phyloP scores from a whole-genome alignment of 2,888 invertebrate genomes.

The Molanna angustata region DNA sequence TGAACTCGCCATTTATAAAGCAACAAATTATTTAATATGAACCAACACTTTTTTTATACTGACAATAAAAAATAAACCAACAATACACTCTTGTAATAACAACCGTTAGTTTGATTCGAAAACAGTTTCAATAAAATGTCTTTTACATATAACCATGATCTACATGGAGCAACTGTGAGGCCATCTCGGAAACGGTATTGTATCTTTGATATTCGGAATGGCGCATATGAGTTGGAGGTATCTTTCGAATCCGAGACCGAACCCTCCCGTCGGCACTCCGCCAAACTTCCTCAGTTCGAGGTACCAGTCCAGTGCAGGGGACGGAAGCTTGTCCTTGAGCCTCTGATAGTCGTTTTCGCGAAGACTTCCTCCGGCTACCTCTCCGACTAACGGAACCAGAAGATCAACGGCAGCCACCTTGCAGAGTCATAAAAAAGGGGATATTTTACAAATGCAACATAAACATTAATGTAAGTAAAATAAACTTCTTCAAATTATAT shows the following conservation, averaged over 20 bases:
- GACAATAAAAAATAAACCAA: too few relatives aligned
- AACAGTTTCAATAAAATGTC: too few relatives aligned
- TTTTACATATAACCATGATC: too few relatives aligned
- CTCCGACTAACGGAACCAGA: conserved; percentile 84
- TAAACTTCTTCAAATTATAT: neutral
- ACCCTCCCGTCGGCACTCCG: conserved; percentile 88
- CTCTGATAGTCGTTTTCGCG: conserved; percentile 75
- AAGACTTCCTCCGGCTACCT: conserved; percentile 92
- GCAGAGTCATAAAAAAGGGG: neutral
- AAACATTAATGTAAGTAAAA: neutral
- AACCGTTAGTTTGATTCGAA: too few relatives aligned
- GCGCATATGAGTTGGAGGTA: conserved; percentile 79
- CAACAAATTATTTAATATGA: too few relatives aligned
- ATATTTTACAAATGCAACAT: neutral
- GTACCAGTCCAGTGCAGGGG: conserved; percentile 75
- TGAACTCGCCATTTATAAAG: too few relatives aligned
- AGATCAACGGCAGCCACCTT: conserved; percentile 84
- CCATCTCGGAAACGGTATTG: conserved; percentile 93
- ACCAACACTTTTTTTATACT: too few relatives aligned
- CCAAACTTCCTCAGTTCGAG: conserved; percentile 86
- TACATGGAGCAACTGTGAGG: conserved; percentile 80
- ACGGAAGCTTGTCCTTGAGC: conserved; percentile 62
- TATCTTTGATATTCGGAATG: conserved; percentile 88
- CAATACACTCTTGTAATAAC: too few relatives aligned
- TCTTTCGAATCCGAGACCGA: conserved; percentile 94